These are phyloP conservation scores for Poeciliopsis presidionis DNA, from an alignment of 2,797 vertebrate species.

Conservation along the genomic window DNA sequence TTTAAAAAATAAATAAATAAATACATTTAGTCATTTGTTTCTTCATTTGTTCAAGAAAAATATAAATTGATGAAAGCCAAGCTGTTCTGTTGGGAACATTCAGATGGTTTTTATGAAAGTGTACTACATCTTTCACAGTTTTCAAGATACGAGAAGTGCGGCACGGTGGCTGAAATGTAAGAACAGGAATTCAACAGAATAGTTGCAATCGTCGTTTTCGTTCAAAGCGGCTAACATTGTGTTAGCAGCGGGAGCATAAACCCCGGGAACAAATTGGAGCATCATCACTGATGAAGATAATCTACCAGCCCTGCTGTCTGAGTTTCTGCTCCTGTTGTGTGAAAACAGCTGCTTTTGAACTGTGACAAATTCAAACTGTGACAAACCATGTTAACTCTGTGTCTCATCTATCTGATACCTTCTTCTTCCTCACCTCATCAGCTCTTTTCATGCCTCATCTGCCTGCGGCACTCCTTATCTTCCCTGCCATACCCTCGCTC, in stretches of 20 bases:
- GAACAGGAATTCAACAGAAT: not conserved
- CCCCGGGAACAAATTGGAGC: conserved; percentile 3
- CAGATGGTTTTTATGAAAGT: not conserved
- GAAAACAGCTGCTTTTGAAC: conserved; percentile 8
- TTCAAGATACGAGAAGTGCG: not conserved
- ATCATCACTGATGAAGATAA: conserved; percentile 18
- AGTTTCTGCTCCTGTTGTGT: conserved; percentile 14
- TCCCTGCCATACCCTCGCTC: not conserved
- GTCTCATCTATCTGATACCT: conserved; percentile 6
- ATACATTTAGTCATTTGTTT: not conserved
- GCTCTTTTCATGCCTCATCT: conserved; percentile 1
- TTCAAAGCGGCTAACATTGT: not conserved
- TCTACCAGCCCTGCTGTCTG: conserved; percentile 7
- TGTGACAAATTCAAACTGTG: conserved; percentile 9
- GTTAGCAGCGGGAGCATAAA: conserved; percentile 2
- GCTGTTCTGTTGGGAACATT: not conserved
- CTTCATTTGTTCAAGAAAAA: not conserved
- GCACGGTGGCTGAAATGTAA: not conserved
- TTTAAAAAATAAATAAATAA: not conserved
- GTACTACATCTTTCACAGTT: not conserved
- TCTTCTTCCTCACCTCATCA: conserved; percentile 2
- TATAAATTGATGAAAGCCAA: not conserved
- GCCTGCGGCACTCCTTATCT: not conserved
- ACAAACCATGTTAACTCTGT: conserved; percentile 13
- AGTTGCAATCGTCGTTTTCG: not conserved